Evolutionary conservation across 2,113 vertebrate species (phyloP).

Genomic region (Trichechus manatus): DNA sequence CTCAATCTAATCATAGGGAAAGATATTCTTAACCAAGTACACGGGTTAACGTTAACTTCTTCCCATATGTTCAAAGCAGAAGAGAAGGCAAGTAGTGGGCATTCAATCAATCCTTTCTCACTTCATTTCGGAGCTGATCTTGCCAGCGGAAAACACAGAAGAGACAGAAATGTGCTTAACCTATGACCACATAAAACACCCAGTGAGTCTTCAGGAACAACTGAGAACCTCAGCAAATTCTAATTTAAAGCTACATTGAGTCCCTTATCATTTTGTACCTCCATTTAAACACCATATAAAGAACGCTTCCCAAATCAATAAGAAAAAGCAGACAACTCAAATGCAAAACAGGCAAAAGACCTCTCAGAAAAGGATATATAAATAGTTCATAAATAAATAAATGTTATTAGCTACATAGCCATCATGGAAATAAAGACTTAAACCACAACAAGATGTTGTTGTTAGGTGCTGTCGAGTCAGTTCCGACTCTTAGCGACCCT

Average conservation of each 20-base stretch:
- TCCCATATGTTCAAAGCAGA: neutral
- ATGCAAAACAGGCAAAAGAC: neutral
- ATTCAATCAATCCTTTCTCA: neutral
- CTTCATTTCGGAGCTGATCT: neutral
- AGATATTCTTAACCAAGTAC: neutral
- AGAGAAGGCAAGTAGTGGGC: neutral
- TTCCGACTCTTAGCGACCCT: no score
- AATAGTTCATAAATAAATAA: neutral
- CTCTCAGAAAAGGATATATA: neutral
- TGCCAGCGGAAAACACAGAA: neutral
- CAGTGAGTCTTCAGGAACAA: neutral
- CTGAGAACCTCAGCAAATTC: neutral
- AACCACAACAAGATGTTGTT: neutral
- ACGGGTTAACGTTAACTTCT: neutral
- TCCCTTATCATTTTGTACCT: no score
- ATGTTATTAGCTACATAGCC: neutral
- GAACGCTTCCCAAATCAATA: neutral
- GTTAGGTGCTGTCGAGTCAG: no score
- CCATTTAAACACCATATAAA: neutral
- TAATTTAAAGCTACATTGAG: no score
- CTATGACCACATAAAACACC: no score
- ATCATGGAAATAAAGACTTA: neutral
- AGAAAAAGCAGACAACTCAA: neutral
- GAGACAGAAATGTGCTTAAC: neutral
- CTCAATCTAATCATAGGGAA: fast-evolving